Evolutionary conservation across 2,797 vertebrate species (phyloP), one percentile per base, ranked within the genome.

Genomic region (Loris lydekkerianus): DNA sequence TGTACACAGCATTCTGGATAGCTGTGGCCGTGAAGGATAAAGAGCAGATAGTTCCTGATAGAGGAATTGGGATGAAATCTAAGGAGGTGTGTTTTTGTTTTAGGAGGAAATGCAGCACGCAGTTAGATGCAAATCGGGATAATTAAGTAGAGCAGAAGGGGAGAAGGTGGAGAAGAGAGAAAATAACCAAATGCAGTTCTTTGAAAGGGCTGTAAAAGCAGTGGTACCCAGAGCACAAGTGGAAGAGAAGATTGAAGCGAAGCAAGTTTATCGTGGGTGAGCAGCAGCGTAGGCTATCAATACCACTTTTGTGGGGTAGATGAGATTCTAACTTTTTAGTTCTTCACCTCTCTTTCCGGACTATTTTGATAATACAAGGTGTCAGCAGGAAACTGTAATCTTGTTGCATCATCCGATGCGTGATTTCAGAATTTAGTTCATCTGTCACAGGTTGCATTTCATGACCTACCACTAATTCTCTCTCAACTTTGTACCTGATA

Each of bases 41-140:
- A 91, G 11, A 61, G 40, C n/a, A 70, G 61, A 60, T 75, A 77
- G 11, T 89, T 89, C n/a, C 34, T 80, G 43, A 90, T 80, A 88
- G 72, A 88, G 18, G 43, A 82, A 49, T 67, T 49, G 15, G 8
- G 29, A 53, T 49, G 18, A 9, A 5, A 31, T 60, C 53, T 46
- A 40, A 67, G 49, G 10, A 53, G 6, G 17, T 21, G 10, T 63
- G 82, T 58, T 72, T 34, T 61, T 89, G 63, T 89, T 89, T 69
- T 86, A 53, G n/a, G 37, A n/a, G 60, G 72, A 49, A 58, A 49
- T 37, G 23, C 1, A 69, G 56, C 18, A 23, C 15, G 25, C 72
- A 61, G 7, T 76, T 89, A 76, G 27, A 46, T 83, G 43, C 25
- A 93, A 43, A 78, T 83, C 9, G 40, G 27, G 37, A 46, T 92